Evolutionary conservation across 2,888 invertebrate species (phyloP), one percentile per base, ranked within the genome.

Genomic region (Rhaphigaster nebulosa): DNA sequence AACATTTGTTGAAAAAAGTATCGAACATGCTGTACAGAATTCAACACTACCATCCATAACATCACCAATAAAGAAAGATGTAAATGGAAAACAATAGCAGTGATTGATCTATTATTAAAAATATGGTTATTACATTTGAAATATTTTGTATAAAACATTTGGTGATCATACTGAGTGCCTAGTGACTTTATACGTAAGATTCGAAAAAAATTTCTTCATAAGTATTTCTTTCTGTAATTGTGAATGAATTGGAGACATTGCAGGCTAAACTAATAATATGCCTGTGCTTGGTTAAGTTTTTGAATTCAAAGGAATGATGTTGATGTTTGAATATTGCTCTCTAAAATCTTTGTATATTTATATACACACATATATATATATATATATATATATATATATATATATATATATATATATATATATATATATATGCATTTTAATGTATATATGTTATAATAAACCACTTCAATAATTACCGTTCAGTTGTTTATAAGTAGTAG

Each of bases 1-100:
- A 94, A 95, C 96, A 92, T 96, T 96, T 93, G 95, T 97, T 93
- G 97, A 97, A 94, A 97, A 96, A 94, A 96, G 97, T 93, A 96
- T 97, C 94, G 96, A 97, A 94, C 97, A 96, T 94, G 97, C 97
- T 93, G 92, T 93, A 90, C 93, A 91, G 94, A 94, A 92, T 93
- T 94, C 91, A 92, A 93, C 92, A 93, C 93, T 92, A 93, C 93
- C 93, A 90, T 54, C 91, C 8, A 52, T 91, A 29, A 88, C 65
- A n/a, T 80, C 90, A 70, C 88, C 91, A 54, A 90, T 90, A 18
- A 91, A 92, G n/a, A 90, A 89, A 70, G 90, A 92, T 41, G 87
- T 88, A 29, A 96, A 96, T 94, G 96, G 96, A 92, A 96, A 95
- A 94, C 94, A 94, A 94, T 96, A 96, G 94, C 94, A 94, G 92